Evolutionary conservation across 2,797 vertebrate species (phyloP).

Genomic region (Poecilia wingei): DNA sequence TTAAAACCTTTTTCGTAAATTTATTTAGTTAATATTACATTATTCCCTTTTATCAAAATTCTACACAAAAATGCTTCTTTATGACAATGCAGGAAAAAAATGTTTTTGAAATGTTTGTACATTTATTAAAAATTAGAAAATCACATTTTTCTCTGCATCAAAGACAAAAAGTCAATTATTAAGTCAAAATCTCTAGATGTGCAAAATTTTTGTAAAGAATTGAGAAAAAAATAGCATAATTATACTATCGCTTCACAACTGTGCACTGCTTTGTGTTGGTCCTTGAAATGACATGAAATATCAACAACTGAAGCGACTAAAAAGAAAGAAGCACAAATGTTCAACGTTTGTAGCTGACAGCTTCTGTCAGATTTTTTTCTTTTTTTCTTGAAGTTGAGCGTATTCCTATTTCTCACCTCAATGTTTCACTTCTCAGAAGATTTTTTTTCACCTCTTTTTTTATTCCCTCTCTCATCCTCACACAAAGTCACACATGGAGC

Average conservation of each 20-base stretch:
- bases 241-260: background rate
- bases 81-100: too few relatives aligned
- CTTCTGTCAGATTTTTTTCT: background rate
- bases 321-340: background rate
- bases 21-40: too few relatives aligned
- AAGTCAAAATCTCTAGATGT: background rate
- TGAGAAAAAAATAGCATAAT: background rate
- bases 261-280: background rate
- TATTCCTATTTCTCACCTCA: background rate
- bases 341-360: background rate
- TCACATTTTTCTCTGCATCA: background rate
- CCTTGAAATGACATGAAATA: background rate
- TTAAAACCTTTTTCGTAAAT: too few relatives aligned
- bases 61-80: too few relatives aligned
- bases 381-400: background rate
- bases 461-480: background rate
- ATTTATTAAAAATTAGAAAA: too few relatives aligned
- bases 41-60: too few relatives aligned
- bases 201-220: background rate
- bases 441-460: background rate
- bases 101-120: too few relatives aligned
- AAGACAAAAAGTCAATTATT: background rate
- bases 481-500: background rate
- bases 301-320: background rate
- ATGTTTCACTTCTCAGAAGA: background rate